These are phyloP conservation scores for Thalassoma bifasciatum DNA, from an alignment of 2,113 vertebrate genomes.

Conservation along the genomic window DNA sequence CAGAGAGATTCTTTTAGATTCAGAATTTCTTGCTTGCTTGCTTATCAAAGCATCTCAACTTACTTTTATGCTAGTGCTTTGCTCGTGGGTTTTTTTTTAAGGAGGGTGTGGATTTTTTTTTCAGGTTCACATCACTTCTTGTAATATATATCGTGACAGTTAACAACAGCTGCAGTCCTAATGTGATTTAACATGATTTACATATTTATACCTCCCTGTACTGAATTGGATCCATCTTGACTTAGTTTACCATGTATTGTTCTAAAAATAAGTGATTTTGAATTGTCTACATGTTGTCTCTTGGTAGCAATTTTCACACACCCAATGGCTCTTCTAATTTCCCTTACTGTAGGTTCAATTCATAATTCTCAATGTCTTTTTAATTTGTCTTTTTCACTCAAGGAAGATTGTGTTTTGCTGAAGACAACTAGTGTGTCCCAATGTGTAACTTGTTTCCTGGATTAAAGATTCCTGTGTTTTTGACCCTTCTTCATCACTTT, in stretches of 20 bases:
- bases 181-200: slow-evolving; percentile 17
- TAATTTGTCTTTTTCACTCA: slow-evolving; percentile 27
- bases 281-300: not conserved
- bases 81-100: slow-evolving; percentile 31
- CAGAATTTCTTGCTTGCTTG: not conserved
- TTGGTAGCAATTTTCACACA: not conserved
- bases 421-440: slow-evolving; percentile 1
- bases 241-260: not conserved
- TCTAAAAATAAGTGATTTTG: slow-evolving; percentile 7
- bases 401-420: slow-evolving; percentile 2
- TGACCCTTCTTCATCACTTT: not conserved
- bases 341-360: slow-evolving; percentile 8
- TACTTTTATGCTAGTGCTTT: slow-evolving; percentile 24
- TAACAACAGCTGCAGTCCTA: not conserved
- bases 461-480: slow-evolving; percentile 55
- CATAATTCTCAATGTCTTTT: slow-evolving; percentile 6
- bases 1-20: slow-evolving; percentile 1
- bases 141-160: not conserved
- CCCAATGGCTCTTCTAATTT: not conserved
- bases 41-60: not conserved
- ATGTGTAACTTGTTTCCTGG: slow-evolving; percentile 44
- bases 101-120: not conserved
- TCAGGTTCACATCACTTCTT: not conserved
- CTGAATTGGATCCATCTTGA: not conserved
- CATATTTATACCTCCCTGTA: not conserved